A percentile compares a stretch with the other conserved stretches of the same genome.
Evolutionary conservation across 2,888 invertebrate species (phyloP).

Genomic region (Anthophora plumipes): DNA sequence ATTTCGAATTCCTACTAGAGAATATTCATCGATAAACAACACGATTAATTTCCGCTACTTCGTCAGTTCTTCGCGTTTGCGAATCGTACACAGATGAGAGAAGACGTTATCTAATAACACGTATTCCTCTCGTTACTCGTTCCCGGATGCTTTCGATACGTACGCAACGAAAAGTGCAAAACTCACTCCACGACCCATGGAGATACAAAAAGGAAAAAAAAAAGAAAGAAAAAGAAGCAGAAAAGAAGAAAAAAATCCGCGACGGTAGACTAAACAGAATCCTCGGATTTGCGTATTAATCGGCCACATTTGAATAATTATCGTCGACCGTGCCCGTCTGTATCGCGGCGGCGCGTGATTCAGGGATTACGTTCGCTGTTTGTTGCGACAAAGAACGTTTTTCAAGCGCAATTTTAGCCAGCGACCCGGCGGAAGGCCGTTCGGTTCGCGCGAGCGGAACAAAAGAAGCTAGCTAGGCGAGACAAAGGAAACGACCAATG

Average conservation of each 20-base stretch:
- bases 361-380: conserved; percentile 2
- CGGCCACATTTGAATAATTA: conserved; percentile 24
- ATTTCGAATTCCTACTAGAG: no score
- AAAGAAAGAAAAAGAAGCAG: no score
- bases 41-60: no score
- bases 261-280: conserved; percentile 5
- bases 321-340: background rate
- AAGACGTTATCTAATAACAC: no score
- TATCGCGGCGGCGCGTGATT: background rate
- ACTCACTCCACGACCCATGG: no score
- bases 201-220: background rate
- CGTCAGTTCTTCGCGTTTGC: no score
- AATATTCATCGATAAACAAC: no score
- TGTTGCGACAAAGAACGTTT: background rate
- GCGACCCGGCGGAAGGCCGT: background rate
- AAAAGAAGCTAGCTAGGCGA: background rate
- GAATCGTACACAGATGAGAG: no score
- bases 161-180: no score
- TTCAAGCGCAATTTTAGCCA: conserved; percentile 15
- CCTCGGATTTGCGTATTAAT: conserved; percentile 29
- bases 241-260: no score
- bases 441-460: background rate
- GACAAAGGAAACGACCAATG: background rate
- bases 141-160: no score
- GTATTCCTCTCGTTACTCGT: no score